A percentile compares a stretch with the other conserved stretches of the same genome.
Conservation (phyloP, 2,888 invertebrate species). For the Heliconius charithonia region DNA sequence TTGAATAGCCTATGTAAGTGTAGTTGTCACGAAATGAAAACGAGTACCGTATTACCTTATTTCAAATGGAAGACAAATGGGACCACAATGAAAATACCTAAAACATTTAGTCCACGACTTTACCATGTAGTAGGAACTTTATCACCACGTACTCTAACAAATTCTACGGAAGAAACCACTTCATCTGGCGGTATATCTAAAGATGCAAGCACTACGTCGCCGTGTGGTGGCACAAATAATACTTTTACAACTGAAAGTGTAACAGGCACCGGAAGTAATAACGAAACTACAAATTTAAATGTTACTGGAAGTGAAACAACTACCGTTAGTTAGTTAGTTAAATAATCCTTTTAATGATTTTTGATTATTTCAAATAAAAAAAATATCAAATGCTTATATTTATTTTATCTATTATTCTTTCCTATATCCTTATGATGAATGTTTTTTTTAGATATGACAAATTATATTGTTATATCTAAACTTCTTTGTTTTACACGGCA, state of each 20-base stretch:
- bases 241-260: neutral
- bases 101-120: conserved; percentile 60
- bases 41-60: conserved; percentile 62
- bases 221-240: neutral
- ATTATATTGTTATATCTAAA: neutral
- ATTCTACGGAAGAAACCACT: conserved; percentile 1
- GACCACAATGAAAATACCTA: conserved; percentile 57
- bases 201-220: neutral
- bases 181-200: neutral
- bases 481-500: neutral
- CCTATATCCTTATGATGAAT: neutral
- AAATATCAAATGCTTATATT: neutral
- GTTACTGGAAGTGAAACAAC: neutral
- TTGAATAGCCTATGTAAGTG: conserved; percentile 64
- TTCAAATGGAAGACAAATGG: conserved; percentile 70
- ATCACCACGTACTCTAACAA: conserved; percentile 51
- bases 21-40: conserved; percentile 66
- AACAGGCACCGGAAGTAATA: neutral
- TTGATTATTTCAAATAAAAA: conserved; percentile 10
- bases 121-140: conserved; percentile 65
- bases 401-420: neutral
- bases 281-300: conserved; percentile 3
- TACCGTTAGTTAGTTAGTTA: neutral
- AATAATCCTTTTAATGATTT: neutral
- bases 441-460: neutral